Evolutionary conservation across 2,113 vertebrate genomes (phyloP).

Genomic region (Phycodurus eques): DNA sequence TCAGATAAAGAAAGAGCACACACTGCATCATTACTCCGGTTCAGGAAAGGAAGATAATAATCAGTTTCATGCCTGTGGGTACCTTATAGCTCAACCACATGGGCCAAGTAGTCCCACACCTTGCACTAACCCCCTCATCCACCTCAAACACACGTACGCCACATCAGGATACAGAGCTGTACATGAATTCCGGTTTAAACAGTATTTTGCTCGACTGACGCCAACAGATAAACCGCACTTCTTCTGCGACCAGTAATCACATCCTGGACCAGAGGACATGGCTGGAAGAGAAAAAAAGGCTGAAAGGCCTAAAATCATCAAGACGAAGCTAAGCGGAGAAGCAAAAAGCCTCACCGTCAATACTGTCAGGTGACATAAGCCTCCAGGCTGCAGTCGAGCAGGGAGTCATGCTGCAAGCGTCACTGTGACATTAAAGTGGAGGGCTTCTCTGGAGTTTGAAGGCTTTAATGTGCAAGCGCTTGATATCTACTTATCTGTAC

Average conservation of each 20-base stretch:
- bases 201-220: constrained; percentile 72
- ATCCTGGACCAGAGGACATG: constrained; percentile 54
- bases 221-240: constrained; percentile 78
- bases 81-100: constrained; percentile 70
- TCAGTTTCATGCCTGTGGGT: constrained; percentile 49
- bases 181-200: constrained; percentile 80
- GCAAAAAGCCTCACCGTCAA: not conserved
- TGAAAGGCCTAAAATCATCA: constrained; percentile 28
- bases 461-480: not conserved
- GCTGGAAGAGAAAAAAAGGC: constrained; percentile 37
- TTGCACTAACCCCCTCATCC: constrained; percentile 56
- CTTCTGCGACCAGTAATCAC: constrained; percentile 66
- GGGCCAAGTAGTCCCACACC: constrained; percentile 63
- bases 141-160: constrained; percentile 56
- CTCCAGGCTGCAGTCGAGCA: not conserved
- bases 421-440: not conserved
- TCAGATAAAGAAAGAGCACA: constrained; percentile 57
- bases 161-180: constrained; percentile 79
- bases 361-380: not conserved
- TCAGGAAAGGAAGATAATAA: constrained; percentile 68
- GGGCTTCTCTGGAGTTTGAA: not conserved
- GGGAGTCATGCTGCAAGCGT: not conserved
- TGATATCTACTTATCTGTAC: not conserved
- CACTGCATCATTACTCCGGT: constrained; percentile 54
- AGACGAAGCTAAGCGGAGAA: constrained; percentile 3